These are phyloP conservation scores for Sycophila texana DNA, from an alignment of 2,888 invertebrate species.

Conservation along the genomic window DNA sequence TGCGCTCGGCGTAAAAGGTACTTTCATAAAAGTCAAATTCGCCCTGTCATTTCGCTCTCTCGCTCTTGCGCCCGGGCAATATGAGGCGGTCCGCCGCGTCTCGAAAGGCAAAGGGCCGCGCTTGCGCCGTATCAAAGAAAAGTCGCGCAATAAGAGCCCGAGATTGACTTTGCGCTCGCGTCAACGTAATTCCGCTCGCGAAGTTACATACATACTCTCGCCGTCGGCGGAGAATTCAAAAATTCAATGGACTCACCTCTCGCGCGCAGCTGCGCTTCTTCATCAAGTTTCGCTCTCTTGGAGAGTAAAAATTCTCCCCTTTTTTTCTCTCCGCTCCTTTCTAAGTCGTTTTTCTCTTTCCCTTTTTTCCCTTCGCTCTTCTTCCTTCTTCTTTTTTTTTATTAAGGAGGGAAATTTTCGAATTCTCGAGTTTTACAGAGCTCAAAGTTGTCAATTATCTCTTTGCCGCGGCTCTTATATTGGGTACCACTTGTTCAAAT, in stretches of 20 bases:
- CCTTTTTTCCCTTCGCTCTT: neutral
- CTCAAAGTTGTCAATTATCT: too few species aligned
- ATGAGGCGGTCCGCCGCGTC: neutral
- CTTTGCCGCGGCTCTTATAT: too few species aligned
- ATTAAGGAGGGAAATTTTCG: too few species aligned
- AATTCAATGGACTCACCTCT: neutral
- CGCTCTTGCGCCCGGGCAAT: neutral
- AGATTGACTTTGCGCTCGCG: slow-evolving; percentile 29
- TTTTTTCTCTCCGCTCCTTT: neutral
- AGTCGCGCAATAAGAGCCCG: slow-evolving; percentile 28
- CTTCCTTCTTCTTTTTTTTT: too few species aligned
- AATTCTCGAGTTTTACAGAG: too few species aligned
- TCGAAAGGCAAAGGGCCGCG: slow-evolving; percentile 13
- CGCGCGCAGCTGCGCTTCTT: neutral
- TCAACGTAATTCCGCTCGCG: slow-evolving; percentile 24
- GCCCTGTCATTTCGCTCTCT: neutral
- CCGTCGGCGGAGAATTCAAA: slow-evolving; percentile 2
- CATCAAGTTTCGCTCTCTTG: neutral
- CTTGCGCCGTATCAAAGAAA: slow-evolving; percentile 16
- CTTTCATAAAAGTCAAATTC: slow-evolving; percentile 21
- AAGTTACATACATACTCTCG: neutral
- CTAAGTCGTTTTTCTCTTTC: neutral
- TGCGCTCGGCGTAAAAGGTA: neutral
- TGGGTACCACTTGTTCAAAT: too few species aligned
- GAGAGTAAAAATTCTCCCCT: neutral